Evolutionary conservation across 2,888 invertebrate genomes (phyloP).

Genomic region (Calameuta idolon): DNA sequence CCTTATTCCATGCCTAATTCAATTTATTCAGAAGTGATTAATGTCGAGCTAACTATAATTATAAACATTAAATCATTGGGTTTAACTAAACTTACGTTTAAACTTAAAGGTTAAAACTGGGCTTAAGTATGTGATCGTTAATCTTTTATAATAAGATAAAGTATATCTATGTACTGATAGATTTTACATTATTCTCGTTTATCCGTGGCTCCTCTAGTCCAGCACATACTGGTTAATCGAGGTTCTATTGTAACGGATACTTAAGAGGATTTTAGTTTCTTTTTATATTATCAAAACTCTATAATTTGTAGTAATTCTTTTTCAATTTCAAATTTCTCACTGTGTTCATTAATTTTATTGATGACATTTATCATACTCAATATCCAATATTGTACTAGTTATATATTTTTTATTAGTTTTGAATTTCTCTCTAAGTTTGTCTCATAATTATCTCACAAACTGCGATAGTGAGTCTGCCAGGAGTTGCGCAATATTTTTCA

Average conservation of each 20-base stretch:
- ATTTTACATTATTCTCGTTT: background rate
- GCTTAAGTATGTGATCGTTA: background rate
- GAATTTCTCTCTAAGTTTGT: background rate
- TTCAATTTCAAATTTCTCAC: background rate
- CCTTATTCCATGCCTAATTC: too few relatives aligned
- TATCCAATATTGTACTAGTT: background rate
- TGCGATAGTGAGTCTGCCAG: background rate
- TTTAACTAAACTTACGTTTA: background rate
- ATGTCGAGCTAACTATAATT: too few relatives aligned
- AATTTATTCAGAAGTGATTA: too few relatives aligned
- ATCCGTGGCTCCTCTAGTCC: background rate
- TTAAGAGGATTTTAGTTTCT: background rate
- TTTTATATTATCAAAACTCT: too few relatives aligned
- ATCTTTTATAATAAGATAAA: background rate
- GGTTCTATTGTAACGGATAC: conserved; percentile 1
- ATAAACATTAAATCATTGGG: too few relatives aligned
- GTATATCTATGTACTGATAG: background rate
- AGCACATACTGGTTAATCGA: background rate
- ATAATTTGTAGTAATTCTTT: background rate
- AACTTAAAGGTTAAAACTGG: background rate
- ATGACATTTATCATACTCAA: background rate
- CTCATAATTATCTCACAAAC: background rate
- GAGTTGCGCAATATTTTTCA: background rate
- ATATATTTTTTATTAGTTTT: background rate
- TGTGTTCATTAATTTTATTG: background rate